Conservation (phyloP, 1,140 invertebrate species). For the Drosophila sulfurigaster region DNA sequence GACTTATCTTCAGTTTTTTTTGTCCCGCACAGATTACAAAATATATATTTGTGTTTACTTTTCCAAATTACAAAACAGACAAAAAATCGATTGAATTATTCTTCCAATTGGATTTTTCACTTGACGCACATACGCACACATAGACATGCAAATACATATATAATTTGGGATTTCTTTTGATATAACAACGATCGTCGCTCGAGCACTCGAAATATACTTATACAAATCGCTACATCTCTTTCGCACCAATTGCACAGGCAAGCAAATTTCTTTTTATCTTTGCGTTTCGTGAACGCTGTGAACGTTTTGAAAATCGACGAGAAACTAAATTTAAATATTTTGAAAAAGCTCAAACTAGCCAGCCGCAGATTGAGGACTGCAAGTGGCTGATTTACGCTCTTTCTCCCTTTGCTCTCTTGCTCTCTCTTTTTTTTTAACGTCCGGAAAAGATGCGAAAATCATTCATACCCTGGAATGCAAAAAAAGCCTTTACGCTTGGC, state of each 20-base stretch:
- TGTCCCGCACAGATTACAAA: conserved; percentile 34
- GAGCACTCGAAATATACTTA: conserved; percentile 81
- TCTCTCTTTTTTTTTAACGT: not conserved
- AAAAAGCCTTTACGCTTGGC: too few relatives aligned
- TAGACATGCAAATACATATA: conserved; percentile 45
- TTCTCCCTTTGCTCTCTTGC: conserved; percentile 1
- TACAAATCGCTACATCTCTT: conserved; percentile 75
- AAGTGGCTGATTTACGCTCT: conserved; percentile 20
- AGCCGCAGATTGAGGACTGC: conserved; percentile 4
- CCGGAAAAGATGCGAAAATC: not conserved
- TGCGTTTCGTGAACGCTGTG: conserved; percentile 56
- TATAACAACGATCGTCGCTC: conserved; percentile 64
- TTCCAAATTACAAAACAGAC: conserved; percentile 38
- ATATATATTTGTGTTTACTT: conserved; percentile 73
- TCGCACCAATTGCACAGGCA: conserved; percentile 63
- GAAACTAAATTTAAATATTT: conserved; percentile 80
- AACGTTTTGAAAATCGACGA: conserved; percentile 77
- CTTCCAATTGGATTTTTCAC: conserved; percentile 60
- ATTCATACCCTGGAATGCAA: not conserved
- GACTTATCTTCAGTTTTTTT: conserved; percentile 33
- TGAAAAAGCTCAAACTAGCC: conserved; percentile 70
- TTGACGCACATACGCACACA: conserved; percentile 42
- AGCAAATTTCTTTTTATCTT: conserved; percentile 34
- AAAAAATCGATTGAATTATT: conserved; percentile 26
- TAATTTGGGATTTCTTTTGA: conserved; percentile 54